Evolutionary conservation across 2,797 vertebrate genomes (phyloP).

Genomic region (Acridotheres tristis): DNA sequence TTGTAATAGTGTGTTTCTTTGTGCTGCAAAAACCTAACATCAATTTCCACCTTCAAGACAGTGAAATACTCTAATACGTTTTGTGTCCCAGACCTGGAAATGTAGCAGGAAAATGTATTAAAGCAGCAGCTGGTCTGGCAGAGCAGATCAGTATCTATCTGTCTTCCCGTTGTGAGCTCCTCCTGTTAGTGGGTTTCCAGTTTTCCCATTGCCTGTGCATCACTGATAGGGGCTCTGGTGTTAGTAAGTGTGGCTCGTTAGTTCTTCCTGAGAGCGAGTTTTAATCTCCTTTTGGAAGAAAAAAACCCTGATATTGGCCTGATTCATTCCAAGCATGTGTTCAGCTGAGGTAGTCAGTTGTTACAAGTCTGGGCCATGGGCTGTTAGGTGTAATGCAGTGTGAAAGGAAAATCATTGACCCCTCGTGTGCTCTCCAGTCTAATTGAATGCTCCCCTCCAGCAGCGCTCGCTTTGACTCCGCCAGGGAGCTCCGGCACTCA

Average conservation of each 20-base stretch:
- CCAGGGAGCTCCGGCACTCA: background rate
- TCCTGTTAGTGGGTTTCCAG: background rate
- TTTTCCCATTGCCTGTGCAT: background rate
- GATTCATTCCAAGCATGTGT: background rate
- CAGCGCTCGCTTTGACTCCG: background rate
- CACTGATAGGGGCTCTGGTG: background rate
- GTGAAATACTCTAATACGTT: background rate
- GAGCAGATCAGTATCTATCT: background rate
- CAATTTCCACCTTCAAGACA: constrained; percentile 4
- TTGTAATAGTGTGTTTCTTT: background rate
- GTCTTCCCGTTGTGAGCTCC: background rate
- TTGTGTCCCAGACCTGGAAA: background rate
- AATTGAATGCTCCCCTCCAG: constrained; percentile 44
- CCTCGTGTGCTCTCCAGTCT: constrained; percentile 27
- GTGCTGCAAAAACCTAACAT: background rate
- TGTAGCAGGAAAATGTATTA: background rate
- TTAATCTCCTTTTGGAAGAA: background rate
- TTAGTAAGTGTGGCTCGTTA: background rate
- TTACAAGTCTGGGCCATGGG: background rate
- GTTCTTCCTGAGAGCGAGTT: background rate
- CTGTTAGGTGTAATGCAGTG: constrained; percentile 44
- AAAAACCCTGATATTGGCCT: background rate
- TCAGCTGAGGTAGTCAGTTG: background rate
- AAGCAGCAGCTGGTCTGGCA: background rate
- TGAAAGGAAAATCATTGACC: constrained; percentile 48